Conservation (phyloP, 2,888 invertebrate species). For the Arrhopalites spinosus region DNA sequence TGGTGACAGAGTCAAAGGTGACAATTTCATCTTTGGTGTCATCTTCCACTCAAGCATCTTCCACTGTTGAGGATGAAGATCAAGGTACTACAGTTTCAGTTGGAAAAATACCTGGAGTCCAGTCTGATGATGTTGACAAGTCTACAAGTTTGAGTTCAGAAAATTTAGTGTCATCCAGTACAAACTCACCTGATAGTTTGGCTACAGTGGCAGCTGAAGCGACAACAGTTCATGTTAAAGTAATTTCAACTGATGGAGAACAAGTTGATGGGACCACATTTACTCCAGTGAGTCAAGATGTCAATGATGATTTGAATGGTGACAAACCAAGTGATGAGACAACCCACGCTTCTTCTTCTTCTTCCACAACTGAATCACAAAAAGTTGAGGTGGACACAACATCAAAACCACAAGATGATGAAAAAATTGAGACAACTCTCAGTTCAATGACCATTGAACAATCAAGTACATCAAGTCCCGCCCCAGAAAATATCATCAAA, state of each 20-base stretch:
- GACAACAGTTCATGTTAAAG: constrained; percentile 9
- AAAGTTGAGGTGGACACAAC: constrained; percentile 20
- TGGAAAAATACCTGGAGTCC: too few species aligned
- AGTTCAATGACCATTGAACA: background rate
- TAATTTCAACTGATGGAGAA: background rate
- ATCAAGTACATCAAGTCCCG: background rate
- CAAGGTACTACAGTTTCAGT: too few species aligned
- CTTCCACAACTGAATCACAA: background rate
- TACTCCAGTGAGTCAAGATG: background rate
- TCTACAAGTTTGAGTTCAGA: too few species aligned
- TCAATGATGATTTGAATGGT: background rate
- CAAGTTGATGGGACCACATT: background rate
- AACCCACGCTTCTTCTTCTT: background rate
- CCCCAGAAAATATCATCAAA: background rate
- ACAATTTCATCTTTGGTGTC: background rate
- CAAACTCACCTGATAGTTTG: background rate
- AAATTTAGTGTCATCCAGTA: background rate
- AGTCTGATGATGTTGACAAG: too few species aligned
- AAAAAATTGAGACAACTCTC: constrained; percentile 11
- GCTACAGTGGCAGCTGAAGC: constrained; percentile 11
- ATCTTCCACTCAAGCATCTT: background rate
- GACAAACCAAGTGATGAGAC: background rate
- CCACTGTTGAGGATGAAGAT: background rate
- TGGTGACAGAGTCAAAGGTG: background rate
- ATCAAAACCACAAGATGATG: background rate